phyloP scores from a whole-genome alignment of 1,140 invertebrate genomes.

The Euura saliciscinereae region DNA sequence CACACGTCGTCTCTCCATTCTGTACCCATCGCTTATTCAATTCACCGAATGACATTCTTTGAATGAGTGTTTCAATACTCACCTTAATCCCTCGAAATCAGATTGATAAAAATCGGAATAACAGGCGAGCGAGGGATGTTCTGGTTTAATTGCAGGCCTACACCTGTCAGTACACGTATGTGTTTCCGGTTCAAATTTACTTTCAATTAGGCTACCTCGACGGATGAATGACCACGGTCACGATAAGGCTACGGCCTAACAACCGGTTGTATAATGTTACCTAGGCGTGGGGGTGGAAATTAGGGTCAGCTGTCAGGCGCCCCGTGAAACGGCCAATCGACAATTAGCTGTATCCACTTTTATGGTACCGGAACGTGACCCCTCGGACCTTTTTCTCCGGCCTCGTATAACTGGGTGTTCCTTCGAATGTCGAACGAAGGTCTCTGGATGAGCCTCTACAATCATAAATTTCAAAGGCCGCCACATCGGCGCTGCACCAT shows the following conservation, averaged over 20 bases:
- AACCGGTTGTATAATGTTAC: constrained; percentile 3
- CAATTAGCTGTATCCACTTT: constrained; percentile 1
- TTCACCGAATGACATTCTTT: constrained; percentile 13
- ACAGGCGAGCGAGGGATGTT: not conserved
- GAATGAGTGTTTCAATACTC: not conserved
- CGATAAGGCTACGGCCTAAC: not conserved
- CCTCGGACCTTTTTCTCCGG: not conserved
- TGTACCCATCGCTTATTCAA: constrained; percentile 19
- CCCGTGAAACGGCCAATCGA: not conserved
- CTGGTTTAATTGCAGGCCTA: not conserved
- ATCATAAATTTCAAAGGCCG: no score
- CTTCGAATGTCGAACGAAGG: no score
- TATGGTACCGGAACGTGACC: constrained; percentile 3
- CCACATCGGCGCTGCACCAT: no score
- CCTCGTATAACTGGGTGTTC: no score
- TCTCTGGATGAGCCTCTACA: no score
- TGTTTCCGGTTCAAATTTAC: not conserved
- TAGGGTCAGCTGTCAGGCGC: not conserved
- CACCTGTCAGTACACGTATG: not conserved
- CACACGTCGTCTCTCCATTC: not conserved
- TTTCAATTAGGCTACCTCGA: constrained; percentile 3
- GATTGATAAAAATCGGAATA: not conserved
- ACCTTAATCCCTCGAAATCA: no score
- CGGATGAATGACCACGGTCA: not conserved
- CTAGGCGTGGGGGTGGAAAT: not conserved